phyloP scores from a whole-genome alignment of 2,113 vertebrate species.

The Myxocyprinus asiaticus region DNA sequence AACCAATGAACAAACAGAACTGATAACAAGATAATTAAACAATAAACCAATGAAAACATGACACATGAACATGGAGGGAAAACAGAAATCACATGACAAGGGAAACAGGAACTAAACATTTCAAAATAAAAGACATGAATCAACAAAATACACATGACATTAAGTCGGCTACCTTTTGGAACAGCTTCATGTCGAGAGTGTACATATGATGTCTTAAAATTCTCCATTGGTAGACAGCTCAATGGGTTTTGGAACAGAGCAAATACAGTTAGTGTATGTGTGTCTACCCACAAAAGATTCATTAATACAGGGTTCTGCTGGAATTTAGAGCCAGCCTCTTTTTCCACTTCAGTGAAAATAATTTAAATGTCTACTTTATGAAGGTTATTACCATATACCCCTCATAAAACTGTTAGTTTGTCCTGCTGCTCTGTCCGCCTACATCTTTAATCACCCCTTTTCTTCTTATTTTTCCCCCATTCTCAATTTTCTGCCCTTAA shows the following conservation, averaged over 20 bases:
- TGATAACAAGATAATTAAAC: no score
- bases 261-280: background rate
- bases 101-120: no score
- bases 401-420: background rate
- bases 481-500: slow-evolving; percentile 1
- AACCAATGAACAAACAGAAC: no score
- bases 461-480: background rate
- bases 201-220: no score
- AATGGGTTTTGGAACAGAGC: background rate
- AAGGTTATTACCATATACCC: background rate
- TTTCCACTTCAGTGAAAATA: background rate
- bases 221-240: no score
- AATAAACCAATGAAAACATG: no score
- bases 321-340: background rate
- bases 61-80: no score
- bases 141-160: no score
- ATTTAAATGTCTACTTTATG: background rate
- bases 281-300: background rate
- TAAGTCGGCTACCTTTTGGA: no score
- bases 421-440: slow-evolving; percentile 7
- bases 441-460: slow-evolving; percentile 10
- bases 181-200: no score
- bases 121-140: no score
- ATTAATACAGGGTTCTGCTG: background rate
- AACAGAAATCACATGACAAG: no score